These are phyloP conservation scores for Gymnarchus niloticus DNA, from an alignment of 2,113 vertebrate species.

Conservation along the genomic window DNA sequence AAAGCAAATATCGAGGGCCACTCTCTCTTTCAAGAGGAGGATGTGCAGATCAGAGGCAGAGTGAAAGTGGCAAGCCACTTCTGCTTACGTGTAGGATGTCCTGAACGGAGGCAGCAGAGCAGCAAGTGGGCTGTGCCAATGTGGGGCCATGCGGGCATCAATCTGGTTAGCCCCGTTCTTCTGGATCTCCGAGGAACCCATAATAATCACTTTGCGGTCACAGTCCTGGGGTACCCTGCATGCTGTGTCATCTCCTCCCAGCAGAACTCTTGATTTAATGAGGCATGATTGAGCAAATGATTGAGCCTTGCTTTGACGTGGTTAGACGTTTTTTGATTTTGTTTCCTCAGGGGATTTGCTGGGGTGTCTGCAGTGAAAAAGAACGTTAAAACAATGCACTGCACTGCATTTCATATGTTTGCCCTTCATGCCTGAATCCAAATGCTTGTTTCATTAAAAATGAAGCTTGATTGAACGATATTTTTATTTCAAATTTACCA, in stretches of 20 bases:
- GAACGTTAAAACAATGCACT: neutral
- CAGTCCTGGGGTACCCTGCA: neutral
- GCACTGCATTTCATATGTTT: neutral
- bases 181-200: neutral
- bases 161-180: neutral
- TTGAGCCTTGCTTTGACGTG: neutral
- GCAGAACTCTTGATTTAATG: neutral
- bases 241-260: neutral
- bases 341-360: neutral
- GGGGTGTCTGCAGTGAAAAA: neutral
- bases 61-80: neutral
- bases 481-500: neutral
- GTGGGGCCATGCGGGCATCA: neutral
- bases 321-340: neutral
- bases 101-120: neutral
- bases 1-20: constrained; percentile 14
- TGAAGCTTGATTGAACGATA: neutral
- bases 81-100: neutral
- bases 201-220: neutral
- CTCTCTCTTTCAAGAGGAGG: constrained; percentile 20
- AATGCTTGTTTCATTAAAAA: neutral
- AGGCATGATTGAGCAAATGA: neutral
- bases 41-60: neutral
- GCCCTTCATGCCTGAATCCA: neutral
- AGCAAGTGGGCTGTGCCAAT: neutral